These are phyloP conservation scores for Rugalucina vietnamica DNA, from an alignment of 2,888 invertebrate genomes.

Conservation along the genomic window DNA sequence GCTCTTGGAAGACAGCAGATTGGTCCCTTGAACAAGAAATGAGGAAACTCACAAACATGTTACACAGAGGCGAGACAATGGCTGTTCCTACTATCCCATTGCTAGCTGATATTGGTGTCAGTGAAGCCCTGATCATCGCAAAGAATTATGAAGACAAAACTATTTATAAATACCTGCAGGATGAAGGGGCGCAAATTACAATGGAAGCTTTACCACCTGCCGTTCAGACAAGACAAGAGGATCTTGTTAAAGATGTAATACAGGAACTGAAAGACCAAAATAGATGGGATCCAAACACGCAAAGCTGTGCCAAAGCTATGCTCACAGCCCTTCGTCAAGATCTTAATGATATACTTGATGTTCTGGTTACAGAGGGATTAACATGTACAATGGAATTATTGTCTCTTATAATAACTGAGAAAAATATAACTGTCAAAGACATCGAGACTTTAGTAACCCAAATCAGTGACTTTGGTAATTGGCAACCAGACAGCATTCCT, in stretches of 20 bases:
- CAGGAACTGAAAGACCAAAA: neutral
- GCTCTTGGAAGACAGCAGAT: neutral
- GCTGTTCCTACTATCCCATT: neutral
- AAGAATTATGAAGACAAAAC: neutral
- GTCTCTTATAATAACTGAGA: neutral
- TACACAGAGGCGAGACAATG: neutral
- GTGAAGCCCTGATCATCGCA: neutral
- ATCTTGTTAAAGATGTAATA: neutral
- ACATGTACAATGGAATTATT: conserved; percentile 6
- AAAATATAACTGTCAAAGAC: neutral
- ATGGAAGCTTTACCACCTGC: neutral
- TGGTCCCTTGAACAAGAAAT: neutral
- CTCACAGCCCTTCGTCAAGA: neutral
- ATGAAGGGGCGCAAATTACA: neutral
- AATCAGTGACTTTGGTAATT: neutral
- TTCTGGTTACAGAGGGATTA: neutral
- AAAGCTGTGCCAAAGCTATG: neutral
- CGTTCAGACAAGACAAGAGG: neutral
- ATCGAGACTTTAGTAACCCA: neutral
- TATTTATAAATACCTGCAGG: neutral
- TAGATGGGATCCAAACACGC: neutral
- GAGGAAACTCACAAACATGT: neutral
- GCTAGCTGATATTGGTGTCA: neutral
- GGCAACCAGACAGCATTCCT: neutral
- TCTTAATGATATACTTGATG: neutral